Evolutionary conservation across 2,888 invertebrate genomes (phyloP), one percentile per base, ranked within the genome.

Genomic region (Lithophane socia): DNA sequence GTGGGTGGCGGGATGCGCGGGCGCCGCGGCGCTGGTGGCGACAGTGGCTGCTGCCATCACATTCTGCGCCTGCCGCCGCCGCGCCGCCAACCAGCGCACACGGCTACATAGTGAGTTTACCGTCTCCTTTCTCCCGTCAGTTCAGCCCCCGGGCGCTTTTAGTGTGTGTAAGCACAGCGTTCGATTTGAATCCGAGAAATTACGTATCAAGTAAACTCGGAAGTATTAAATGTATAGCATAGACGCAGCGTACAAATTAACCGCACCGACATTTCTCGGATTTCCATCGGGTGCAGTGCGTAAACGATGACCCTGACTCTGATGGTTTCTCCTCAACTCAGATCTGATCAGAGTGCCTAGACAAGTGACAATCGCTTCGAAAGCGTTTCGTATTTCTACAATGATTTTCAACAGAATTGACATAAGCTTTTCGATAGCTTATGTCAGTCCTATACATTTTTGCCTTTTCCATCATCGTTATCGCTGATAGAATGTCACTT

Each of bases 51-150:
- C 97, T 86, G 97, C 98, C 77, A 98, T 97, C 86, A 97, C 98
- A 80, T 97, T 98, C 93, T 99, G 98, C 96, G 97, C 98, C 90
- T 98, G 98, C 94, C 97, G 98, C 81, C 97, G 98, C 89, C 97
- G 97, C 80, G 94, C 97, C 83, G 95, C 96, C 79, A 96, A 97
- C 92, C 97, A 94, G 85, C 95, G 95, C 86, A 94, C 95, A 72
- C 95, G 95, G 81, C 89, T 95, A 89, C 96, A 96, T 86, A 93
- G 96, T 96, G 84, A 93, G 93, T 92, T 82, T 52, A 60, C 58
- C 47, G n/a, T 13, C 29, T 61, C 42, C 56, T 61, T 60, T 61
- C 47, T 24, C 12, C 81, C 3, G 16, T 49, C 24, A 76, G 56
- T 37, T 29, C 24, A n/a, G 7, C 10, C 21, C 4, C 21, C 24